Percentiles rank a stretch among this genome's conserved stretches.
phyloP scores from a whole-genome alignment of 2,888 invertebrate species.

The Rotaria sp. region DNA sequence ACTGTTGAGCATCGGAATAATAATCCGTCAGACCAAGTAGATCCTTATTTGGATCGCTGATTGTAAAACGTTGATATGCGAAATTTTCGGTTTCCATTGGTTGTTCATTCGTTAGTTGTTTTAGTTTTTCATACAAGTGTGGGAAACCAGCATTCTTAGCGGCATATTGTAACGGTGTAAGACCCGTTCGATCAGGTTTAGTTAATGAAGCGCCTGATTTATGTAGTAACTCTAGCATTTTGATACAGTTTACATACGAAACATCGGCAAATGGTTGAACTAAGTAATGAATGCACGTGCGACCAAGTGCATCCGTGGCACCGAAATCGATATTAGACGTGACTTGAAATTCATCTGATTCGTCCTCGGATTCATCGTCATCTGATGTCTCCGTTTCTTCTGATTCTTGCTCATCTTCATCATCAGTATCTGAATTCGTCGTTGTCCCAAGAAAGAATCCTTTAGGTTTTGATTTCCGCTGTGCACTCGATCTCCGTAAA shows the following conservation, averaged over 20 bases:
- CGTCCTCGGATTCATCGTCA: no score
- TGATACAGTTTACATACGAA: background rate
- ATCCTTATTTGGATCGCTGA: background rate
- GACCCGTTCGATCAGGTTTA: constrained; percentile 7
- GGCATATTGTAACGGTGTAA: constrained; percentile 31
- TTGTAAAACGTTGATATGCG: no score
- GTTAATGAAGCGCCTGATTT: background rate
- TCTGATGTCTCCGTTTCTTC: no score
- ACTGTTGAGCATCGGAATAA: background rate
- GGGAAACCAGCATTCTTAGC: background rate
- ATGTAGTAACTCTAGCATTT: background rate
- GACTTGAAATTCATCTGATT: background rate
- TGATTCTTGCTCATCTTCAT: no score
- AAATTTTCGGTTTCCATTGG: background rate
- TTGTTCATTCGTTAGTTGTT: background rate
- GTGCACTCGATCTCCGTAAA: no score
- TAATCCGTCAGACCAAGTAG: background rate
- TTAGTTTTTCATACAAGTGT: constrained; percentile 22
- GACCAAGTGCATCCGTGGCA: background rate
- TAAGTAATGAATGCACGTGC: constrained; percentile 33
- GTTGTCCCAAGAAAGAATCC: background rate
- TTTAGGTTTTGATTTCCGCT: no score
- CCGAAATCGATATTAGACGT: constrained; percentile 27
- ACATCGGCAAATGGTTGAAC: constrained; percentile 18
- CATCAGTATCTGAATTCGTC: background rate